Percentiles rank a stretch among this genome's conserved stretches.
phyloP scores from a whole-genome alignment of 2,113 vertebrate genomes.

The Pachycephala philippinensis region DNA sequence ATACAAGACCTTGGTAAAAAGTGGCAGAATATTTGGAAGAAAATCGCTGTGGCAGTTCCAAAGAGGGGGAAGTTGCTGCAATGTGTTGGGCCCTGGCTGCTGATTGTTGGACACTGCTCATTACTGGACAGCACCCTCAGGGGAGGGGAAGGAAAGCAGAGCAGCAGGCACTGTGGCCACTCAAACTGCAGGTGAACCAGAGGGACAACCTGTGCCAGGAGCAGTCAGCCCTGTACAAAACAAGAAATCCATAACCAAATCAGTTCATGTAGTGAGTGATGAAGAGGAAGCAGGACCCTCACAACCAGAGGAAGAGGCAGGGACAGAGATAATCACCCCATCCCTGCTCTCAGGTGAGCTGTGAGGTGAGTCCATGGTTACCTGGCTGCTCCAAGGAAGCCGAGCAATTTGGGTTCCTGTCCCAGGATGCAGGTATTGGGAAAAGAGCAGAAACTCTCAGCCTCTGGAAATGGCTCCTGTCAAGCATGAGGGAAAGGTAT shows the following conservation, averaged over 20 bases:
- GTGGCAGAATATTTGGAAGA: background rate
- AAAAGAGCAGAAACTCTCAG: background rate
- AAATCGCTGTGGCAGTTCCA: background rate
- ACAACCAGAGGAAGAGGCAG: background rate
- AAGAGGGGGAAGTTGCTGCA: background rate
- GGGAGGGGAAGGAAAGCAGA: background rate
- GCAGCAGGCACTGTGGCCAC: background rate
- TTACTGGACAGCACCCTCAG: background rate
- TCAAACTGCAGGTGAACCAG: background rate
- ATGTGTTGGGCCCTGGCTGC: background rate
- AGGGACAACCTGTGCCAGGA: background rate
- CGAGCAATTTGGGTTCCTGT: background rate
- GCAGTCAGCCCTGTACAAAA: background rate
- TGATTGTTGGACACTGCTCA: background rate
- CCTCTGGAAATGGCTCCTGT: background rate
- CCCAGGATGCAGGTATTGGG: background rate
- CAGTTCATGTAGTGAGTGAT: background rate
- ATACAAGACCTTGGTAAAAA: background rate
- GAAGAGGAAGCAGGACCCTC: background rate
- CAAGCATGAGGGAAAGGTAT: background rate
- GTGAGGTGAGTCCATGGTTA: background rate
- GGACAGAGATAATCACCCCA: background rate
- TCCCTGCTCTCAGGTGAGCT: background rate
- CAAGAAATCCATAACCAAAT: background rate
- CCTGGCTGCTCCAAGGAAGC: background rate